Evolutionary conservation across 2,888 invertebrate genomes (phyloP).

Genomic region (Synanthedon tipuliformis): DNA sequence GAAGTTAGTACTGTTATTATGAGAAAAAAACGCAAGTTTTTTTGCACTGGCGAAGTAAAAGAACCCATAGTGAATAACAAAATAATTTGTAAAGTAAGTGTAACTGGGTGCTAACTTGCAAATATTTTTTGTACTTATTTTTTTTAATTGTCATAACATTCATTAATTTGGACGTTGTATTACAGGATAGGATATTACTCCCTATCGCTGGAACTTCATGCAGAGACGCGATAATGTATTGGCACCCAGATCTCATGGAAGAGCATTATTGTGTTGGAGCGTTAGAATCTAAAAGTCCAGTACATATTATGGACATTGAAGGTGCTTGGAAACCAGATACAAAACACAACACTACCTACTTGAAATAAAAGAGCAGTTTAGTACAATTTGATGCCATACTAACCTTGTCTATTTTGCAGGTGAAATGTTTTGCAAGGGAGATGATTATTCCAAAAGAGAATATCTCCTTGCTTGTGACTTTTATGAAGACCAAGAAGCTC

Average conservation of each 20-base stretch:
- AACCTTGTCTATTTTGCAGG: conserved; percentile 21
- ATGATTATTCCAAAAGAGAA: conserved; percentile 60
- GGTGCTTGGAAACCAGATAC: conserved; percentile 18
- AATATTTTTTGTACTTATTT: too few species aligned
- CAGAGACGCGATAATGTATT: conserved; percentile 62
- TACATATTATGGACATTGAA: conserved; percentile 56
- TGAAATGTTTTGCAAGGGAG: conserved; percentile 61
- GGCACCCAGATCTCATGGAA: conserved; percentile 59
- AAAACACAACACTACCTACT: too few species aligned
- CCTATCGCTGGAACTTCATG: conserved; percentile 59
- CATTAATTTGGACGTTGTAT: not conserved
- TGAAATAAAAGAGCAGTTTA: not conserved
- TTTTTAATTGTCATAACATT: not conserved
- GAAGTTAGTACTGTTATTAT: conserved; percentile 59
- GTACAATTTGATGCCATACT: not conserved
- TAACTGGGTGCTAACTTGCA: not conserved
- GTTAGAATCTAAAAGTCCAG: conserved; percentile 48
- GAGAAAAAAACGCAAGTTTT: conserved; percentile 61
- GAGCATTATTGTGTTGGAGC: conserved; percentile 64
- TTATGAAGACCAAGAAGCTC: conserved; percentile 61
- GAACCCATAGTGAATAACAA: conserved; percentile 63
- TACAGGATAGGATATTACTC: conserved; percentile 51
- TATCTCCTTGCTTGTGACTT: conserved; percentile 59
- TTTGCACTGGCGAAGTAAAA: conserved; percentile 61
- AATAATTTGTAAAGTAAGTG: conserved; percentile 55